Percentiles rank a stretch among this genome's conserved stretches.
Conservation (phyloP, 2,888 invertebrate species). For the Stegophylla sp. region DNA sequence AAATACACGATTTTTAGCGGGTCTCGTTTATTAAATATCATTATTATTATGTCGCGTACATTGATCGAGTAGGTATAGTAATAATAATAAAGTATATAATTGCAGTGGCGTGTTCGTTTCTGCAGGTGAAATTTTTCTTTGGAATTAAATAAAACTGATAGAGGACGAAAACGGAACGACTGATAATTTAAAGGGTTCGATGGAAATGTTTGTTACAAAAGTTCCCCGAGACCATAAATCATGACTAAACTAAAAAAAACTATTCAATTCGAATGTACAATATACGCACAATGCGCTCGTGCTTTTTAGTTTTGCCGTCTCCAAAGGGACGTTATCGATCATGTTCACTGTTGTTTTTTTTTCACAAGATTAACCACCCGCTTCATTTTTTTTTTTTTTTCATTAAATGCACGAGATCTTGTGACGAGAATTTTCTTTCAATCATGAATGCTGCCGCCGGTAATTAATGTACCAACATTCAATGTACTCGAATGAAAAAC, state of each 20-base stretch:
- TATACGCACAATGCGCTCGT: conserved; percentile 28
- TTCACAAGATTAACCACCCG: conserved; percentile 39
- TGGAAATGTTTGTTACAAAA: conserved; percentile 38
- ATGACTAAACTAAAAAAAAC: conserved; percentile 39
- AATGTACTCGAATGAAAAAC: too few relatives aligned
- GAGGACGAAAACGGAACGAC: conserved; percentile 28
- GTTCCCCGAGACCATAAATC: conserved; percentile 43
- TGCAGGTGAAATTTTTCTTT: conserved; percentile 23
- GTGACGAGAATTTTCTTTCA: not conserved
- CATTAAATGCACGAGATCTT: conserved; percentile 16
- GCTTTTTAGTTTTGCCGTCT: conserved; percentile 41
- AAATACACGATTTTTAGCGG: too few relatives aligned
- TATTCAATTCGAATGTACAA: conserved; percentile 30
- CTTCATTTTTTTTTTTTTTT: not conserved
- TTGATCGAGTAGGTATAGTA: not conserved
- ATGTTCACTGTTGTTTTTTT: conserved; percentile 48
- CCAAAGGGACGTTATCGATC: conserved; percentile 45
- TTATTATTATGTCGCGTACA: not conserved
- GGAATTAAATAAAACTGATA: conserved; percentile 24
- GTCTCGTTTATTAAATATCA: not conserved
- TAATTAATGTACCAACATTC: too few relatives aligned
- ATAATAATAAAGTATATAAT: too few relatives aligned
- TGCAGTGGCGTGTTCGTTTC: conserved; percentile 13
- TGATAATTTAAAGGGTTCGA: conserved; percentile 47
- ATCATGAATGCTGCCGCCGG: too few relatives aligned